Evolutionary conservation across 2,113 vertebrate genomes (phyloP).

Genomic region (Bujurquina vittata): DNA sequence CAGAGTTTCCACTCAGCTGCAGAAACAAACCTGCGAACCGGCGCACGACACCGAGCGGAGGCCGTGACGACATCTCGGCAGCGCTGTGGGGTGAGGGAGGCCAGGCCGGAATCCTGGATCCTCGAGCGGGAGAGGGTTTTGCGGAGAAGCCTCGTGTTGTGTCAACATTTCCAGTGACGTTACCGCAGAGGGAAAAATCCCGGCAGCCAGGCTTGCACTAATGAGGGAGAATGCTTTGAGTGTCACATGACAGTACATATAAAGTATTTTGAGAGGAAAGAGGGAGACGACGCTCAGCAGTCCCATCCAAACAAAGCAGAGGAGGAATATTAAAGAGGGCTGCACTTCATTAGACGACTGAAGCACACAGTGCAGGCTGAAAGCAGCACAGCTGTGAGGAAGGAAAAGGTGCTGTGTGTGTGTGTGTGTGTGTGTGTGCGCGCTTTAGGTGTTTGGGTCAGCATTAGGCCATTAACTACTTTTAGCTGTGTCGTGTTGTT

Average conservation of each 20-base stretch:
- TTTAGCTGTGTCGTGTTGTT: background rate
- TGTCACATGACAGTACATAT: constrained; percentile 34
- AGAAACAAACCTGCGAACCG: constrained; percentile 19
- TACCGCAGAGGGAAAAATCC: constrained; percentile 53
- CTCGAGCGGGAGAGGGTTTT: constrained; percentile 32
- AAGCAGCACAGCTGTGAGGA: background rate
- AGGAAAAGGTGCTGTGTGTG: too few relatives aligned
- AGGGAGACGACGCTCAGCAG: background rate
- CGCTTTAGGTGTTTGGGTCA: background rate
- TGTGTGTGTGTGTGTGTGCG: background rate
- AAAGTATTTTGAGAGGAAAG: background rate
- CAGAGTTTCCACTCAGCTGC: constrained; percentile 49
- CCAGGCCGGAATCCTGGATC: constrained; percentile 42
- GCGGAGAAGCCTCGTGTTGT: constrained; percentile 45
- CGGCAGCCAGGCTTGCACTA: constrained; percentile 44
- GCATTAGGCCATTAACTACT: background rate
- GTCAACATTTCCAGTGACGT: constrained; percentile 75
- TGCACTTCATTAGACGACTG: background rate
- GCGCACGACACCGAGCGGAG: background rate
- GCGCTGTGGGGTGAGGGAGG: constrained; percentile 18
- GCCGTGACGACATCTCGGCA: constrained; percentile 22
- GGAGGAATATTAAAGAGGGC: background rate
- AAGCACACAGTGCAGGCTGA: background rate
- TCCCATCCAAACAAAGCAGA: constrained; percentile 11
- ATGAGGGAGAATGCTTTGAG: constrained; percentile 56